Conservation (phyloP, 2,113 vertebrate species). For the Egretta garzetta region DNA sequence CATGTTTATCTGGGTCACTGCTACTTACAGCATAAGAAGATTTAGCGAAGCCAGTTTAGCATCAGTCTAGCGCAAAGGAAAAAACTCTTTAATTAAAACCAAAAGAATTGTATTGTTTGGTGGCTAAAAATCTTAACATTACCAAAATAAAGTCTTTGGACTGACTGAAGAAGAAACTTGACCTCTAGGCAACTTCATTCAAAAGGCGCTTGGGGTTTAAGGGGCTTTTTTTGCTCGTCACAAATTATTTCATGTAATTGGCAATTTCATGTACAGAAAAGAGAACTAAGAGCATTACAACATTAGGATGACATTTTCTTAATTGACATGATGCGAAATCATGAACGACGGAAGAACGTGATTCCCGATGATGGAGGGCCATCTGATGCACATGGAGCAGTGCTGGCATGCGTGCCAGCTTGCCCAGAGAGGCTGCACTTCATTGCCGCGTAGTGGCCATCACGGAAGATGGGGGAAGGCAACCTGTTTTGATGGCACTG, state of each 20-base stretch:
- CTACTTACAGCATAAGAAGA: constrained; percentile 68
- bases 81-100: constrained; percentile 25
- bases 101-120: background rate
- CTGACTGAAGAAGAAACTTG: background rate
- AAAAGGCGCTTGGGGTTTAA: background rate
- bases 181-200: background rate
- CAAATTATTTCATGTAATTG: background rate
- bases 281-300: background rate
- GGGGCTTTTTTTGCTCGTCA: background rate
- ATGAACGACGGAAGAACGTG: fast-evolving
- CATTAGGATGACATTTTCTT: background rate
- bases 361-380: fast-evolving
- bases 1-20: constrained; percentile 74
- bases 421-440: background rate
- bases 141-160: background rate
- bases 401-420: background rate
- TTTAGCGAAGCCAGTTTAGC: constrained; percentile 52
- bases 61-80: constrained; percentile 30
- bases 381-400: background rate
- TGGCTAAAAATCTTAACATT: background rate
- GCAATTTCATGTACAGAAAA: background rate
- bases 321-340: background rate
- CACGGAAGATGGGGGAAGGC: background rate
- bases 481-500: background rate
- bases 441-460: fast-evolving